Evolutionary conservation across 2,888 invertebrate species (phyloP), one percentile per base, ranked within the genome.

Genomic region (Parnassius glacialis): DNA sequence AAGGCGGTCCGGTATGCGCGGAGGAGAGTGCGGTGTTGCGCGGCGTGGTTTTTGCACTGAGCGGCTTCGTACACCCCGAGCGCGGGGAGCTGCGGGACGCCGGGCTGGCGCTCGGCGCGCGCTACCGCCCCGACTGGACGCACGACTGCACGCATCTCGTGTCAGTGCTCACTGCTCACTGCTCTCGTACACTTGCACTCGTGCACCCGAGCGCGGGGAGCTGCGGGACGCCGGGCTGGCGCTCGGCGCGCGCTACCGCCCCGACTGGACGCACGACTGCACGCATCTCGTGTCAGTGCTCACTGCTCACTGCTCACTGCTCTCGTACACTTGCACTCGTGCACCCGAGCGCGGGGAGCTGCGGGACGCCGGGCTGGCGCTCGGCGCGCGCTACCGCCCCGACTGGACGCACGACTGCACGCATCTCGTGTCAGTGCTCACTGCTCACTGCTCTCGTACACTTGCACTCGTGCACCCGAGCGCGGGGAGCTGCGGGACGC

Each of bases 1-100:
- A 5, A 12, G 59, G 12, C 10, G 64, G 10, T 68, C 65, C 11
- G 7, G 56, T 25, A 47, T 20, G 53, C 16, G 43, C 1, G 11
- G 53, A 42, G 3, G 53, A 42, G 53, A 9, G 43, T 2, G 53
- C 13, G 13, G 25, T 80, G n/a, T 74, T 97, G 68, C 81, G 90
- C 11, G 94, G 92, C 58, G 96, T 96, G 3, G 93, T 94, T 63
- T 92, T 97, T 76, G 95, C 95, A n/a, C 93, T 98, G 67, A 97
- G 97, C 87, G 98, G 98, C 0, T 97, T 96, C 85, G 93, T 95
- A 88, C 96, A 98, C 90, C 98, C 98, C 5, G 92, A 93, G 64
- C 92, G 98, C 57, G 93, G 92, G 0, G 84, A 92, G 64, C 76
- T 98, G 56, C 87, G 97, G 47, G 92, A 92, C 66, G 92, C 93